Evolutionary conservation across 2,113 vertebrate genomes (phyloP), one percentile per base, ranked within the genome.

Genomic region (Anolis carolinensis): DNA sequence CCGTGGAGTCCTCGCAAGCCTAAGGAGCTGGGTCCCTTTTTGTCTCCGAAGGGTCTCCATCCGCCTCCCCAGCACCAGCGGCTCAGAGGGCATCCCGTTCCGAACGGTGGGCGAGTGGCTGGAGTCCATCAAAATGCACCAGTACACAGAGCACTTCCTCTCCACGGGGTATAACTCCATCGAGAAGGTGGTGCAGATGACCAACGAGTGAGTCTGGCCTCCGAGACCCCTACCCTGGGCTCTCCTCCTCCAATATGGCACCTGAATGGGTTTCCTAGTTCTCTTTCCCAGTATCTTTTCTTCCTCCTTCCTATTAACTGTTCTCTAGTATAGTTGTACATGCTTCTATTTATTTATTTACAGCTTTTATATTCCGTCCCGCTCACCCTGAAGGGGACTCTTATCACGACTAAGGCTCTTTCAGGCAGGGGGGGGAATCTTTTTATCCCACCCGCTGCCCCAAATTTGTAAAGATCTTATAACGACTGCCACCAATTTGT

Each of bases 71-170:
- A 99, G 98, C 96, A 98, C 97, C 94, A 98, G 98, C 0, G 98
- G 98, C 78, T 97, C 97, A 0, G 98, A 99, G 74, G 98, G 98
- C 0, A 95, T 97, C 90, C 98, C 98, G 7, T 99, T 99, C 95
- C 96, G 97, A 92, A 97, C 97, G 0, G 98, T 99, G 80, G 94
- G 97, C 0, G 98, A 99, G 93, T 99, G 98, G 98, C 95, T 99
- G 52, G 98, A 99, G 90, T 99, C 98, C 94, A 99, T 99, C 93
- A 97, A 98, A 90, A 99, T 99, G 98, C 98, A 97, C 70, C 98
- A 99, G 93, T 99, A 99, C 95, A 96, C 97, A 0, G 98, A 99
- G 87, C 98, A 98, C 96, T 99, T 99, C 95, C 93, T 93, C 93
- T 94, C 96, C 0, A 97, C 98, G 0, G 98, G 98, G 63, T 95